phyloP scores from a whole-genome alignment of 1,140 invertebrate species.

The Hyphantria cunea region DNA sequence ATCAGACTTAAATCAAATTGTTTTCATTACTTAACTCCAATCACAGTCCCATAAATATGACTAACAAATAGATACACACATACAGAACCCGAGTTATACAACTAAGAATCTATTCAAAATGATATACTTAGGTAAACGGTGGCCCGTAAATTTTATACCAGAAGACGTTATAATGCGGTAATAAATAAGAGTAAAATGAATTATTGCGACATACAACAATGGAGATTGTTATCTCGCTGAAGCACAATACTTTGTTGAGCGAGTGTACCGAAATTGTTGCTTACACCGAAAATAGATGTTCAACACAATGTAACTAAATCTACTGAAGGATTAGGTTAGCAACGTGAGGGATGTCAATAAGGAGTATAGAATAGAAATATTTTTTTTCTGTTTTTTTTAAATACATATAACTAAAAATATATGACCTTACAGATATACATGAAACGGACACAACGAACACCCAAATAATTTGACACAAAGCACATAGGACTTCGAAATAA shows the following conservation, averaged over 20 bases:
- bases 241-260: constrained; percentile 11
- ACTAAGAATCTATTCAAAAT: constrained; percentile 22
- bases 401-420: too few relatives aligned
- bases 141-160: constrained; percentile 18
- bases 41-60: background rate
- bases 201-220: constrained; percentile 41
- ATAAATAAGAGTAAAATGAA: constrained; percentile 40
- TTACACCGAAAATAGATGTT: constrained; percentile 22
- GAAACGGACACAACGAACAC: too few relatives aligned
- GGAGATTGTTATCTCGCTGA: constrained; percentile 39
- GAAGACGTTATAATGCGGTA: constrained; percentile 41
- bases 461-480: too few relatives aligned
- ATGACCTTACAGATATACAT: too few relatives aligned
- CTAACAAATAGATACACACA: background rate
- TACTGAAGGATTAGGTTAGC: too few relatives aligned
- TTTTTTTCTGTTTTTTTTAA: too few relatives aligned
- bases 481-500: too few relatives aligned
- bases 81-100: background rate
- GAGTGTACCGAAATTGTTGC: constrained; percentile 19
- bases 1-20: too few relatives aligned
- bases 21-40: background rate
- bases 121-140: constrained; percentile 13
- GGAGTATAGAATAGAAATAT: background rate
- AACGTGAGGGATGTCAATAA: background rate
- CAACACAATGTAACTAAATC: background rate